Evolutionary conservation across 2,888 invertebrate species (phyloP).

Genomic region (Drosophila nr. perissopoda): DNA sequence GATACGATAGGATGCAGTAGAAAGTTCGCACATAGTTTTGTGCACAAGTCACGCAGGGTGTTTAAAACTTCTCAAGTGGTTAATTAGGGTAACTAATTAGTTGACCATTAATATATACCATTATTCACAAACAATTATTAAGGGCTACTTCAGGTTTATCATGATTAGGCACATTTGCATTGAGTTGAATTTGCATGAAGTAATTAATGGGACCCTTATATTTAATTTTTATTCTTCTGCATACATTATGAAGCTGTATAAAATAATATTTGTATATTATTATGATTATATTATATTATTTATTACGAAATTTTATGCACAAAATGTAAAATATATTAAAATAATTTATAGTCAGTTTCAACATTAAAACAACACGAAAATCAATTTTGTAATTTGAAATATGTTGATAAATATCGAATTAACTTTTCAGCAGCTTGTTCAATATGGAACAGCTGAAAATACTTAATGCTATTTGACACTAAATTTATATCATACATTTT

Average conservation of each 20-base stretch:
- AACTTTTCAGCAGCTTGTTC: background rate
- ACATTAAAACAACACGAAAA: background rate
- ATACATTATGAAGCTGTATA: background rate
- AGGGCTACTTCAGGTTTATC: background rate
- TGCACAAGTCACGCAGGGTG: constrained; percentile 34
- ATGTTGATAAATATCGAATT: background rate
- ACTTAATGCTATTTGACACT: background rate
- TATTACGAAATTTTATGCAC: background rate
- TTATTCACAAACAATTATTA: background rate
- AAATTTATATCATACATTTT: background rate
- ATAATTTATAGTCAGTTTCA: background rate
- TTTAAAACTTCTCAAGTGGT: constrained; percentile 53
- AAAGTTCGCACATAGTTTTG: constrained; percentile 39
- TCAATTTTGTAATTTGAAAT: background rate
- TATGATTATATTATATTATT: background rate
- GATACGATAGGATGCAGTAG: constrained; percentile 31
- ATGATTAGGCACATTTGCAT: background rate
- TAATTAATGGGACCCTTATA: background rate
- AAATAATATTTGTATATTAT: background rate
- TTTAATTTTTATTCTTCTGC: background rate
- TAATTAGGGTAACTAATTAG: constrained; percentile 52
- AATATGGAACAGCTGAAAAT: background rate
- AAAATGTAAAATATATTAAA: background rate
- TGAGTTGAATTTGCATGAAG: background rate
- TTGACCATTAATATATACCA: constrained; percentile 25